Evolutionary conservation across 2,888 invertebrate genomes (phyloP).

Genomic region (Lasioglossum villosulum): DNA sequence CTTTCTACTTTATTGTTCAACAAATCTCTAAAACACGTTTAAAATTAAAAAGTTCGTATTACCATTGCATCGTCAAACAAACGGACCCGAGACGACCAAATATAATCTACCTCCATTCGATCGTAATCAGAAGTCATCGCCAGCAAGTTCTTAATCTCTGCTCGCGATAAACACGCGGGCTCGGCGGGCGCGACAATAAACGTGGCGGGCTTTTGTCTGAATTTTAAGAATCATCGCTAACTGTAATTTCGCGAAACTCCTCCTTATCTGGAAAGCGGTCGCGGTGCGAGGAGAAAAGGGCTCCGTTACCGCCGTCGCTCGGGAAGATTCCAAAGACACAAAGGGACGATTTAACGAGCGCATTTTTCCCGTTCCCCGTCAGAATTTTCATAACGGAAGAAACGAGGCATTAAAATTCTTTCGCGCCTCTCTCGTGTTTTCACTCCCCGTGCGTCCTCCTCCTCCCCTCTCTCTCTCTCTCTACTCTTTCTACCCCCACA

Average conservation of each 20-base stretch:
- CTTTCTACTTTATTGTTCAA: neutral
- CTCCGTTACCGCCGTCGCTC: conserved; percentile 30
- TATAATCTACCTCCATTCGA: neutral
- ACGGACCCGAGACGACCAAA: neutral
- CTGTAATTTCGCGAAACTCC: conserved; percentile 53
- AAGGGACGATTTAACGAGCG: conserved; percentile 65
- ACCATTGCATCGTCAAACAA: neutral
- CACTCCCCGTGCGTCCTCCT: neutral
- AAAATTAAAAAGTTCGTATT: neutral
- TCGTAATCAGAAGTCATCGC: neutral
- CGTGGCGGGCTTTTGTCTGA: conserved; percentile 39
- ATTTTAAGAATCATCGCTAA: conserved; percentile 57
- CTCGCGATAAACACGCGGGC: conserved; percentile 26
- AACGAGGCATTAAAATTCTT: conserved; percentile 69
- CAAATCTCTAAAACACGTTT: neutral
- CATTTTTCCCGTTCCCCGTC: conserved; percentile 54
- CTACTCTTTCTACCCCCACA: neutral
- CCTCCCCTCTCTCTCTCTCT: neutral
- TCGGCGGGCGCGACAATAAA: neutral
- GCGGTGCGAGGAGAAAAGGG: conserved; percentile 24
- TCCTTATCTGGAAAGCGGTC: conserved; percentile 41
- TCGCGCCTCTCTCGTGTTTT: conserved; percentile 43
- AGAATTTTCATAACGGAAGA: conserved; percentile 66
- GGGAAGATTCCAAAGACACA: conserved; percentile 52
- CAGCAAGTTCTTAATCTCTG: conserved; percentile 37